Conservation (phyloP, 2,113 vertebrate genomes). For the Tachycineta bicolor region DNA sequence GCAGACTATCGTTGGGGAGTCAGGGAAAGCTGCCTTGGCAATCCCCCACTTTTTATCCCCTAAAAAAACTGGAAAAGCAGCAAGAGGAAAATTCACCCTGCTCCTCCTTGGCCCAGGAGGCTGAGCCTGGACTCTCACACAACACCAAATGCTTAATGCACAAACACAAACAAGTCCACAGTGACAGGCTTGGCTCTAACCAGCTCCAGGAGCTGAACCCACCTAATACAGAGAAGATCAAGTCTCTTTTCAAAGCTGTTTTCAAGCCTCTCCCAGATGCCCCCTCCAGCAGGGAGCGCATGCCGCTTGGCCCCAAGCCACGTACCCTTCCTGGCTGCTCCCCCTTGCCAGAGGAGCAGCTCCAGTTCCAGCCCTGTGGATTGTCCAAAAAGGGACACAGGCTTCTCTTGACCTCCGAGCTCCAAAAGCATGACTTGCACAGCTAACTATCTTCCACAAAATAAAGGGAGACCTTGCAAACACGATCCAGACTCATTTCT, state of each 20-base stretch:
- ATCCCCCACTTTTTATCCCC: neutral
- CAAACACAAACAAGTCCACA: neutral
- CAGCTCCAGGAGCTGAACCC: neutral
- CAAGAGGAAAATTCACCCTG: neutral
- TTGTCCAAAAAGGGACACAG: neutral
- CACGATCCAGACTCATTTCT: neutral
- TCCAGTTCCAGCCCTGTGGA: neutral
- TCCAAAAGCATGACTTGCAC: neutral
- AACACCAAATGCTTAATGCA: neutral
- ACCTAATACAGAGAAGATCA: neutral
- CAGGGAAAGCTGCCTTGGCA: neutral
- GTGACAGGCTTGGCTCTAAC: neutral
- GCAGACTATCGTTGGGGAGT: neutral
- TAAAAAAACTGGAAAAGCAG: neutral
- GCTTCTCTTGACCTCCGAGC: neutral
- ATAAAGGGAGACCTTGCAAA: neutral
- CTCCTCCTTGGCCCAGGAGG: neutral
- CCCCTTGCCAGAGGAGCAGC: neutral
- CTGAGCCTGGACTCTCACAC: neutral
- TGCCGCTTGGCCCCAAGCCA: neutral
- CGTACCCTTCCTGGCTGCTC: neutral
- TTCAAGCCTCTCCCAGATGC: neutral
- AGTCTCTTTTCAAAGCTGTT: neutral
- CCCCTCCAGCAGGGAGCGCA: neutral
- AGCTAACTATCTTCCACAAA: neutral